Conservation (phyloP, 2,888 invertebrate genomes). For the Drosophila sordidula region DNA sequence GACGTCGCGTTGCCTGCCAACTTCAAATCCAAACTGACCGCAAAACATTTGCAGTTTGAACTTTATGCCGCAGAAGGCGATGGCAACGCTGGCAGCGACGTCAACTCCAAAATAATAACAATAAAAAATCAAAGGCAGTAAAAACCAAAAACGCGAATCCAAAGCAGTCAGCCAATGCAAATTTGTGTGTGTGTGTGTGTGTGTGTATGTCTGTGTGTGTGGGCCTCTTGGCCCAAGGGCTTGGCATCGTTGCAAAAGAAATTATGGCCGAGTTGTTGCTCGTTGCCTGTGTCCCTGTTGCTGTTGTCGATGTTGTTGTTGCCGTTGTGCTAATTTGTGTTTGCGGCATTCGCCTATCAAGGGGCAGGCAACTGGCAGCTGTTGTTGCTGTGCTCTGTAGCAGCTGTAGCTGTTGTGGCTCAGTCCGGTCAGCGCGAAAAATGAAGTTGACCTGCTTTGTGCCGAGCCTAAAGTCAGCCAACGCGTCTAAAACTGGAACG, state of each 20-base stretch:
- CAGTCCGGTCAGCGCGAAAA: conserved; percentile 74
- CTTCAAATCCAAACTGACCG: conserved; percentile 81
- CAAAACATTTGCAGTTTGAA: conserved; percentile 81
- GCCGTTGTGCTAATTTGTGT: conserved; percentile 75
- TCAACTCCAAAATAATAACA: conserved; percentile 72
- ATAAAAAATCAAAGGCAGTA: conserved; percentile 70
- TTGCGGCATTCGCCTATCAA: conserved; percentile 72
- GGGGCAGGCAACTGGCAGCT: conserved; percentile 42
- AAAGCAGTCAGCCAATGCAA: conserved; percentile 51
- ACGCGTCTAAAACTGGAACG: conserved; percentile 65
- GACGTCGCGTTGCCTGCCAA: conserved; percentile 74
- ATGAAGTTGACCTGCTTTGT: conserved; percentile 80
- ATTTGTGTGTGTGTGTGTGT: conserved; percentile 10
- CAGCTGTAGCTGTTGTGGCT: conserved; percentile 48
- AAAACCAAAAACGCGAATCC: conserved; percentile 63
- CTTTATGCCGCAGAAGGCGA: conserved; percentile 66
- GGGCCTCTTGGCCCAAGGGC: conserved; percentile 49
- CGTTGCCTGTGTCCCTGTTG: conserved; percentile 18
- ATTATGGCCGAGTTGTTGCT: conserved; percentile 65
- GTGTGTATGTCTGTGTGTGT: conserved; percentile 14
- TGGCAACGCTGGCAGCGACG: conserved; percentile 60
- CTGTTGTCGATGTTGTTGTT: conserved; percentile 19
- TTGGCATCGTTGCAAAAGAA: conserved; percentile 69
- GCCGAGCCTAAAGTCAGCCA: conserved; percentile 32
- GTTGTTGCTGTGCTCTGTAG: conserved; percentile 34